Percentiles rank a stretch among this genome's conserved stretches.
Conservation (phyloP, 1,140 invertebrate species). For the Formica exsecta region DNA sequence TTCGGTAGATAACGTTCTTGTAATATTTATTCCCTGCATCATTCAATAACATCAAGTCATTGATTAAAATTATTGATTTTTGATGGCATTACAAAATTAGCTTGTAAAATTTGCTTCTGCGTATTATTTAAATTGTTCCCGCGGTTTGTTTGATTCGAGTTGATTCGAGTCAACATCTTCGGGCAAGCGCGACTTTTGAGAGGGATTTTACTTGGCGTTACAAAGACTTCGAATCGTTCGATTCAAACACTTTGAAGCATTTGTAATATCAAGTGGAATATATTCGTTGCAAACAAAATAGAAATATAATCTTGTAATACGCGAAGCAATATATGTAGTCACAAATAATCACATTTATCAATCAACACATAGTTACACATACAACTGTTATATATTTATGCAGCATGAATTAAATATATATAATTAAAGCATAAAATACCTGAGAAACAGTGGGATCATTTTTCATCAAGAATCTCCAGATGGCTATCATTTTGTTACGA, state of each 20-base stretch:
- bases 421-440: slow-evolving; percentile 56
- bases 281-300: slow-evolving; percentile 7
- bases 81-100: background rate
- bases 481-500: slow-evolving; percentile 7
- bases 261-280: background rate
- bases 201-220: too few relatives aligned
- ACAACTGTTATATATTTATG: background rate
- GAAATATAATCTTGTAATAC: background rate
- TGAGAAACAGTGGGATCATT: slow-evolving; percentile 20
- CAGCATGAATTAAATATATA: background rate
- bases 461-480: slow-evolving; percentile 21
- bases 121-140: slow-evolving; percentile 47
- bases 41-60: slow-evolving; percentile 31
- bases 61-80: slow-evolving; percentile 11
- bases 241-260: background rate
- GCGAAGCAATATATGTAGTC: background rate
- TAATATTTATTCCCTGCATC: slow-evolving; percentile 76
- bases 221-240: too few relatives aligned
- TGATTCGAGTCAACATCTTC: background rate
- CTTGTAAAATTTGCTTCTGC: background rate
- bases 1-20: slow-evolving; percentile 70
- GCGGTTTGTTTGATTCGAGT: background rate
- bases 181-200: background rate
- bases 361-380: background rate
- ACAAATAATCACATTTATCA: background rate